These are phyloP conservation scores for Isotomurus palustris DNA, from an alignment of 2,888 invertebrate genomes.

Conservation along the genomic window DNA sequence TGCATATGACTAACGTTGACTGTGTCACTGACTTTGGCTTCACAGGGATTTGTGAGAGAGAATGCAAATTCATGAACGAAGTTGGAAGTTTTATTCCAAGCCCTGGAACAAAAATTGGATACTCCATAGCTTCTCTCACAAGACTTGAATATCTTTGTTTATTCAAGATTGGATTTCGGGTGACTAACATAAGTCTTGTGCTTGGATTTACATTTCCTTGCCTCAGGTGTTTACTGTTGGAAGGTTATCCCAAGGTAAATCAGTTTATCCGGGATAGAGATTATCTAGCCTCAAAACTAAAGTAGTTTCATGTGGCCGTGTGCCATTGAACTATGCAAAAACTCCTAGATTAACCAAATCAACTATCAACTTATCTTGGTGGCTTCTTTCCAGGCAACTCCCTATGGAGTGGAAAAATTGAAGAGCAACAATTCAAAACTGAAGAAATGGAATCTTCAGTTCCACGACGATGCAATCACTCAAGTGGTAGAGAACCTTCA, in stretches of 20 bases:
- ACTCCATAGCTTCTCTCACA: slow-evolving; percentile 5
- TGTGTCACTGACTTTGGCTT: slow-evolving; percentile 12
- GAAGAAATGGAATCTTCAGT: slow-evolving; percentile 5
- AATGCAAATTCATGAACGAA: slow-evolving; percentile 9
- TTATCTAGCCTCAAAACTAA: too few relatives aligned
- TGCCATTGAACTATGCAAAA: too few relatives aligned
- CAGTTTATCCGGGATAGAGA: too few relatives aligned
- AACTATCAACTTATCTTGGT: too few relatives aligned
- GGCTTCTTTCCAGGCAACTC: slow-evolving; percentile 1
- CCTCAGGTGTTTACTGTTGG: slow-evolving; percentile 6
- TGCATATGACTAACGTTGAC: slow-evolving; percentile 11
- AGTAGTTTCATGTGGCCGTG: too few relatives aligned
- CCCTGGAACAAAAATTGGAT: slow-evolving; percentile 9
- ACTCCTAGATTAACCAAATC: too few relatives aligned
- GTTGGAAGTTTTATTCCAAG: slow-evolving; percentile 3
- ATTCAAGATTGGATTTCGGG: slow-evolving; percentile 9
- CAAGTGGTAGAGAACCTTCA: slow-evolving; percentile 9
- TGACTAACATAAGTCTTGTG: slow-evolving; percentile 7
- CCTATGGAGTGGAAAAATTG: slow-evolving; percentile 4
- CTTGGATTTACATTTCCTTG: slow-evolving; percentile 6
- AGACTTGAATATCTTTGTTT: slow-evolving; percentile 9
- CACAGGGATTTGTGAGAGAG: slow-evolving; percentile 9
- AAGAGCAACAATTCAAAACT: slow-evolving; percentile 3
- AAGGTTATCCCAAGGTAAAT: slow-evolving; percentile 8
- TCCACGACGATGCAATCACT: slow-evolving; percentile 5